Evolutionary conservation across 2,797 vertebrate species (phyloP), one percentile per base, ranked within the genome.

Genomic region (Orientallactaga sibirica): DNA sequence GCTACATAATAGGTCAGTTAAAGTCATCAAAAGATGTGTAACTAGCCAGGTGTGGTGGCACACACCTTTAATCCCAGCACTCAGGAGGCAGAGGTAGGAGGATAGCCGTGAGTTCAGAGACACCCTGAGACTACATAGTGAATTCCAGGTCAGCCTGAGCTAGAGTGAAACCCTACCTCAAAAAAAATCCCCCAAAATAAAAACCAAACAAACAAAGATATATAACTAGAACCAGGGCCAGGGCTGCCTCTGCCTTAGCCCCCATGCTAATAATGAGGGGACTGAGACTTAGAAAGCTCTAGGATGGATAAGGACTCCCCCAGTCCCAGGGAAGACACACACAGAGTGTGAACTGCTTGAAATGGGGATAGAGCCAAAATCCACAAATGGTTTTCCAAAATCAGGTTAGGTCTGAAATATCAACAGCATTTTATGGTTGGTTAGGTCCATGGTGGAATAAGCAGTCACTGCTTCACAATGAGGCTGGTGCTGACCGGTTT

Each of bases 301-400:
- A 79, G 19, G 33, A 68, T 41, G 62, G 71, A 78, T 71, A 88
- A 89, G 67, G 61, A 95, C n/a, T 67, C 29, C 25, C 41, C 29
- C 25, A 62, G 62, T 43, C 88, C 71, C 76, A 3, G 1, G 10
- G 2, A 25, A 86, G 3, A 14, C 27, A 24, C 16, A 41, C 3
- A 29, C 9, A 92, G 3, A 18, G 3, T 2, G 0, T 90, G 11
- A 22, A 68, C 70, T 43, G 71, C 64, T 86, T 90, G n/a, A 90
- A 95, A 52, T 7, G 8, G 11, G 18, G 2, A 11, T 61, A 79
- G 61, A 93, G 80, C 61, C 61, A 78, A 95, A 90, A 94, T 2
- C n/a, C 29, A 75, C 74, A 94, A 66, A 76, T 61, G 22, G 7
- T 64, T 76, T 76, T 89, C n/a, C 61, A 91, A 70, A 14, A 84